Conservation (phyloP, 1,140 invertebrate species). For the Trichomalopsis sarcophagae region DNA sequence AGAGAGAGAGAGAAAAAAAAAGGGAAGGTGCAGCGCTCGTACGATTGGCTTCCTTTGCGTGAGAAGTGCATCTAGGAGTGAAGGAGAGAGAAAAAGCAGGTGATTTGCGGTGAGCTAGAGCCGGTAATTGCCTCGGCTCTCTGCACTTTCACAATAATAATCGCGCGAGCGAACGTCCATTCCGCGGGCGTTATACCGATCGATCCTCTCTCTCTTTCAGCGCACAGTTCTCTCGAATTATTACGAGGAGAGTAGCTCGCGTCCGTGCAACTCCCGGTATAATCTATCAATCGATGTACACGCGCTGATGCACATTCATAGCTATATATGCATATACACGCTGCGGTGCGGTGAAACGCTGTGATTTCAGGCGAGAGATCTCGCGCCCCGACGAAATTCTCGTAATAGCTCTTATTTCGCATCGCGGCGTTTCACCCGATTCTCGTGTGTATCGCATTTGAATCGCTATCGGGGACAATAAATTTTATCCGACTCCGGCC, state of each 20-base stretch:
- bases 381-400: conserved; percentile 1
- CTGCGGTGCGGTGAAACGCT: background rate
- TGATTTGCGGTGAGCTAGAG: conserved; percentile 47
- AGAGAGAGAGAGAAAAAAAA: background rate
- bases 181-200: conserved; percentile 41
- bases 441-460: background rate
- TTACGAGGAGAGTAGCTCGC: background rate
- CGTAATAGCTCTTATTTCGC: background rate
- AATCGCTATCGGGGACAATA: conserved; percentile 6
- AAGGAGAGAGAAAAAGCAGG: conserved; percentile 19
- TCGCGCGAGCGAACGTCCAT: conserved; percentile 26
- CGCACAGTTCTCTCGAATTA: background rate
- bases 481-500: background rate
- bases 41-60: conserved; percentile 47
- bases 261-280: background rate
- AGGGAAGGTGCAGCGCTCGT: background rate
- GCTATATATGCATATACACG: background rate
- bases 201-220: background rate
- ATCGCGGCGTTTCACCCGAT: too few species aligned
- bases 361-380: conserved; percentile 21
- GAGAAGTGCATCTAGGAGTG: conserved; percentile 21
- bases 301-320: conserved; percentile 10
- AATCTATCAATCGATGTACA: conserved; percentile 33
- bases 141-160: conserved; percentile 51
- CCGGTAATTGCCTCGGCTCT: conserved; percentile 32